These are phyloP conservation scores for Oppia nitens DNA, from an alignment of 1,140 invertebrate species.

Conservation along the genomic window DNA sequence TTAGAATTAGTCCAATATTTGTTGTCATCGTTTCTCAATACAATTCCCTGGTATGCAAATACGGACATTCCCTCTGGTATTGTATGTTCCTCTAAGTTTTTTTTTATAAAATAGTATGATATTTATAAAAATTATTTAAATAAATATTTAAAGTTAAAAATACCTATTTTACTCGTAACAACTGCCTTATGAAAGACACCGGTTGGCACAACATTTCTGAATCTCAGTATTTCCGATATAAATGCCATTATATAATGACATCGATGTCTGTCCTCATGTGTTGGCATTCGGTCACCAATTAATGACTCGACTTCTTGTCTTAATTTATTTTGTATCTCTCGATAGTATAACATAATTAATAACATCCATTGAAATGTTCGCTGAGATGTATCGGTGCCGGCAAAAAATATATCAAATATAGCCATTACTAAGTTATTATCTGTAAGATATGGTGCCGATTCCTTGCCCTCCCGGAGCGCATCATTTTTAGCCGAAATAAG, in stretches of 20 bases:
- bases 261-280: background rate
- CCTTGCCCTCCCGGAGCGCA: conserved; percentile 7
- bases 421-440: conserved; percentile 12
- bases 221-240: conserved; percentile 3
- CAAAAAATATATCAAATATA: conserved; percentile 21
- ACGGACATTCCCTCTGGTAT: no score
- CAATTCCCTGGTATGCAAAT: no score
- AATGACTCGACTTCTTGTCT: conserved; percentile 23
- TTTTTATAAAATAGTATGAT: no score
- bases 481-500: conserved; percentile 51
- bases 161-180: no score
- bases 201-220: background rate
- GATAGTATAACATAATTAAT: conserved; percentile 25
- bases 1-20: no score
- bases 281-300: conserved; percentile 14
- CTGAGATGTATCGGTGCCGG: conserved; percentile 26
- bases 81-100: no score
- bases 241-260: conserved; percentile 4
- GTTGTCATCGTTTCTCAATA: no score
- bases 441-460: background rate
- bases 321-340: conserved; percentile 23
- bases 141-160: no score
- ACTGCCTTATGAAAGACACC: no score
- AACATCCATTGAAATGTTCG: conserved; percentile 25
- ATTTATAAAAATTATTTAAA: no score